Base-by-base conservation (phyloP, 2,113 vertebrate genomes). In the Siphamia tubifer region DNA sequence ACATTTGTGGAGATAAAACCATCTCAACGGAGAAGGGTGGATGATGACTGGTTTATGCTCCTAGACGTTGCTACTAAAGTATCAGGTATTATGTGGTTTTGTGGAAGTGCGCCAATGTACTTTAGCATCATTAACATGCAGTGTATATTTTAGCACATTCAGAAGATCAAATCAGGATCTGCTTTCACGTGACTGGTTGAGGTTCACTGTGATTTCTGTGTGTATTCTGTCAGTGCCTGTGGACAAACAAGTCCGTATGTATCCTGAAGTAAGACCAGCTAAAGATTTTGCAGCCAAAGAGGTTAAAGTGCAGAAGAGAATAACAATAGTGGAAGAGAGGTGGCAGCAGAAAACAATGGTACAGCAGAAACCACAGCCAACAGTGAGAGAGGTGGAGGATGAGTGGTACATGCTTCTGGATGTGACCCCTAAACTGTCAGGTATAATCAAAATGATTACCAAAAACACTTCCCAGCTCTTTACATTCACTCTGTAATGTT, bases 11-110 rank as follows among this genome's bases (percentile, higher is more conserved):
- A 38, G 36, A 40, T 52, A n/a, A 49, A 51, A 43, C 51, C 23
- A 28, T 25, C 44, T 19, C 48, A 51, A 2, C 44, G 45, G 10
- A 80, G 61, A 64, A 52, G 53, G 60, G 25, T 68, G 52, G 72
- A 83, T 27, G 84, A 89, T 54, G 83, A 88, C 51, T 91, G 87
- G 88, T 85, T 74, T 74, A 32, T 52, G 61, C 63, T 79, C 15
- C 45, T 86, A 20, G 68, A 84, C 43, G 57, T 53, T 66, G 65
- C 79, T 55, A 34, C 21, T 11, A 74, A 81, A 79, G 24, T 10
- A 16, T 32, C 75, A 71, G 82, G 85, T 89, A 87, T 61, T 63
- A 17, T 32, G n/a, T 31, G 16, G 12, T 43, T 43, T 28, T 6
- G 2, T 47, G 9, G 12, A n/a, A 3, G 20, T 34, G 16, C 38